Base-by-base conservation (phyloP, 1,140 invertebrate species). In the Theocolax elegans region DNA sequence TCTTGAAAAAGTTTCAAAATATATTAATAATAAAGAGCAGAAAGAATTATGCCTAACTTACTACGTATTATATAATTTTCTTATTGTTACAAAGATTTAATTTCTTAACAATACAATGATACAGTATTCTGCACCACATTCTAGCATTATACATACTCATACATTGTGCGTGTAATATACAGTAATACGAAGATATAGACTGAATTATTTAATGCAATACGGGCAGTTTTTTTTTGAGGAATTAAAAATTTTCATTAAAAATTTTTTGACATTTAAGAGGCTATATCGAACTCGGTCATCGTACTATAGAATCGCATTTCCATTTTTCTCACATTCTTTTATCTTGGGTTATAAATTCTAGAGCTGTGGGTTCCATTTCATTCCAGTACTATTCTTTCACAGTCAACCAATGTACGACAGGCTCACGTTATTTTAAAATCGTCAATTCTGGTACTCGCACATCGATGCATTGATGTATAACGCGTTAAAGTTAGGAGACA, bases 341-440 rank as follows among this genome's bases (percentile, higher is more conserved):
- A 68, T 68, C 44, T 60, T 56, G 42, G 44, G 44, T 68, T 68
- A 59, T 68, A 68, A 68, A 68, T 68, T 68, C 46, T 53, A 19
- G 21, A 51, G 56, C 19, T 67, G 53, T n/a, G 42, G 53, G 17
- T 68, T 51, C n/a, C 38, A 60, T 59, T 60, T 51, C 44, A 13
- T 59, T 60, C 31, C 7, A 60, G 29, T 68, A 60, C 51, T 68
- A 49, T 68, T 68, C 54, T 68, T 68, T n/a, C 27, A 13, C 56
- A 67, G 42, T 67, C 53, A 49, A n/a, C 12, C 27, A 7, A 49
- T 23, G 44, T 13, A 59, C 40, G 65, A 59, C 58, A 67, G 49
- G n/a, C 12, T 64, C 29, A 3, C 40, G 53, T 12, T 35, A 17
- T 67, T 67, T 58, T 46, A 31, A 65, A 65, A 67, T 48, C 53